Evolutionary conservation across 1,140 invertebrate species (phyloP).

Genomic region (Drosophila erecta): DNA sequence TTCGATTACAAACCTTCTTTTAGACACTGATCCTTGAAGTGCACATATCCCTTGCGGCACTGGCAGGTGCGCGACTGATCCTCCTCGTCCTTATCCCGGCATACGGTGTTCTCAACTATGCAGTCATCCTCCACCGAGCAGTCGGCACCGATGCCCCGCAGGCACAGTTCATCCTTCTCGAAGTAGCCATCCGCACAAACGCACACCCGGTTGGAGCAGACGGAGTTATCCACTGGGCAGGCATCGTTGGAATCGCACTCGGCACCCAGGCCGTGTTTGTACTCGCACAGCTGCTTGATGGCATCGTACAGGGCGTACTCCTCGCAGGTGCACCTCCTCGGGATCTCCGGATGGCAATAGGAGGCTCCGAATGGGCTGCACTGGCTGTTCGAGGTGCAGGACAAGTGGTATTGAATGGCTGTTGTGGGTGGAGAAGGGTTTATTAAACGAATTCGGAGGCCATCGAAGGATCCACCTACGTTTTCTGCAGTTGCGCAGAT

Average conservation of each 20-base stretch:
- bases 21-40: constrained; percentile 84
- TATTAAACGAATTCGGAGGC: not conserved
- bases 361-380: constrained; percentile 82
- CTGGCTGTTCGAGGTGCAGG: constrained; percentile 81
- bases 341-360: constrained; percentile 70
- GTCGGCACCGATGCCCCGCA: constrained; percentile 84
- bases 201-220: constrained; percentile 84
- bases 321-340: constrained; percentile 77
- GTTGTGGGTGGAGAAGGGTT: not conserved
- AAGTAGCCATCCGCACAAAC: constrained; percentile 83
- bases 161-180: constrained; percentile 74
- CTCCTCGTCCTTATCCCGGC: constrained; percentile 56
- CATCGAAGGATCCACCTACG: constrained; percentile 43
- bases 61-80: constrained; percentile 79
- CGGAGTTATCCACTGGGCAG: constrained; percentile 79
- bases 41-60: constrained; percentile 81
- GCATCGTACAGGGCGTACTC: constrained; percentile 80
- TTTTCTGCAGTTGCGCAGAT: constrained; percentile 78
- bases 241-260: constrained; percentile 73
- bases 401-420: constrained; percentile 82
- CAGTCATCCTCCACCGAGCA: constrained; percentile 84
- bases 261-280: constrained; percentile 71
- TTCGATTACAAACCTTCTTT: constrained; percentile 64
- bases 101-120: constrained; percentile 79
- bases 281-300: constrained; percentile 74